These are phyloP conservation scores for Amphimallon solstitiale DNA, from an alignment of 2,888 invertebrate genomes.

Conservation along the genomic window DNA sequence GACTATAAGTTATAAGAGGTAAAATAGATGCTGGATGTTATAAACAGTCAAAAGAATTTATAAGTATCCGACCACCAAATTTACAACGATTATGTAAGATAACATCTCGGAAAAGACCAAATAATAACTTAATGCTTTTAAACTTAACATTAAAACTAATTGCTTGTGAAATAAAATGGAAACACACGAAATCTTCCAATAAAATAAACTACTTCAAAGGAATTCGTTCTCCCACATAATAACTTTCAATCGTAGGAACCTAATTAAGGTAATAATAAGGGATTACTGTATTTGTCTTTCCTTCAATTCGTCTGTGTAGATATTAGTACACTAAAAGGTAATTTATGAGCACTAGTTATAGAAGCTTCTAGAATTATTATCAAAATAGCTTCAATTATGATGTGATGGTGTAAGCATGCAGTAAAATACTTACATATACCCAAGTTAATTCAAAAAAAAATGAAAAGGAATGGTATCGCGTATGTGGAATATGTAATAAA, in stretches of 20 bases:
- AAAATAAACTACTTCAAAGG: not conserved
- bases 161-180: not conserved
- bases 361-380: too few species aligned
- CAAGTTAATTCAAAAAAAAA: too few species aligned
- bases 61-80: constrained; percentile 1
- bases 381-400: too few species aligned
- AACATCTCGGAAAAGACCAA: not conserved
- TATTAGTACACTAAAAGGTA: not conserved
- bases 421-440: too few species aligned
- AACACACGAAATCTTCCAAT: too few species aligned
- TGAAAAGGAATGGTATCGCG: too few species aligned
- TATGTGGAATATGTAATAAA: too few species aligned
- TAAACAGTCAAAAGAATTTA: constrained; percentile 11
- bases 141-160: constrained; percentile 14
- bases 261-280: constrained; percentile 12
- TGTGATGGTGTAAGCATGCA: too few species aligned
- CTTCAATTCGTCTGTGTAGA: not conserved
- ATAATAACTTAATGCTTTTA: not conserved
- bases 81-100: not conserved
- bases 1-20: constrained; percentile 7
- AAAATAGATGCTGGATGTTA: constrained; percentile 24
- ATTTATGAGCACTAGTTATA: too few species aligned
- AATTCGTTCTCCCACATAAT: not conserved
- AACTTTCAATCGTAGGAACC: not conserved
- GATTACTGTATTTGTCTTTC: not conserved